Evolutionary conservation across 2,113 vertebrate species (phyloP), one percentile per base, ranked within the genome.

Genomic region (Trogon melanurus): DNA sequence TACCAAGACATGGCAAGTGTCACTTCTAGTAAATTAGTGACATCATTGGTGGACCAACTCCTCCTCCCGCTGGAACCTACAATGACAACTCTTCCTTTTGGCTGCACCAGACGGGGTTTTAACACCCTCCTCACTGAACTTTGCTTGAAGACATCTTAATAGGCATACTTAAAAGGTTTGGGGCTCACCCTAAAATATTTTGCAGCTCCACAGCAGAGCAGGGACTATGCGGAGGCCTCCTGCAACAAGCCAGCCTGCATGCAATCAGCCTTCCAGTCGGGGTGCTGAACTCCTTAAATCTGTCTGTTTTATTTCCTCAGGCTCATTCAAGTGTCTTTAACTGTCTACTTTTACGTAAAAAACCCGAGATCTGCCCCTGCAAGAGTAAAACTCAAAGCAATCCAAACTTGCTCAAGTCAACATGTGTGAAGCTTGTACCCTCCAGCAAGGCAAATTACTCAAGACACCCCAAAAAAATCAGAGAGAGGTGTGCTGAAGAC

Each of bases 371-470:
- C 27, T 67, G 27, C 30, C 20, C 16, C 36, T 32, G 69, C 36
- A 93, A 89, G 38, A 89, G 65, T 0, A 7, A 65, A 72, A 79
- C 38, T 64, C 61, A 85, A 67, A 66, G 56, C 25, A 73, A 64
- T 16, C 34, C 17, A 58, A 54, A 79, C 30, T 58, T 57, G 65
- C 50, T 48, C 3, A 1, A 74, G 44, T 36, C 2, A 5, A 13
- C 0, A 4, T 0, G 3, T 12, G 30, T 1, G 8, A 82, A 75
- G 13, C 16, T 36, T 15, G 14, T 9, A 22, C 27, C 44, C 50
- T 29, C 17, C 64, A 51, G 20, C 16, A 29, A 20, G 20, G 22
- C 10, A 57, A 76, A 66, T 45, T 32, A 57, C 32, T 48, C 14
- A n/a, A 16, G 26, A 74, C 12, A 45, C 9, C n/a, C 50, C 22